Evolutionary conservation across 2,888 invertebrate genomes (phyloP), one percentile per base, ranked within the genome.

Genomic region (Thera obeliscata): DNA sequence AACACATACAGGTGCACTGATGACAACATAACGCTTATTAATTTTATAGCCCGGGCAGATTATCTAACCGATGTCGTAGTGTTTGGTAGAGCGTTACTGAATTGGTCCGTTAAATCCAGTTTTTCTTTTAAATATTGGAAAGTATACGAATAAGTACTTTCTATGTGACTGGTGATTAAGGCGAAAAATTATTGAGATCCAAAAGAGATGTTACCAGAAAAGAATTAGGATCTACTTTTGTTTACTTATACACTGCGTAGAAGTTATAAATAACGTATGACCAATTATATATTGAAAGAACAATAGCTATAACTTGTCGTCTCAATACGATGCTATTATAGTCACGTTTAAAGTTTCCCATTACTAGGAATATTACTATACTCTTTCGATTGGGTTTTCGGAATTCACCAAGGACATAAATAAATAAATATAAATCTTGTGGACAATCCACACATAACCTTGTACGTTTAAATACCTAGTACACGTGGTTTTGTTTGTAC

Each of bases 401-500:
- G 6, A 6, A 38, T 5, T 3, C 38, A 38, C 22, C 22, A 22
- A 22, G 22, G 22, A 22, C 22, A 22, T 22, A 22, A 22, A 22
- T 22, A 22, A 22, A 22, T 22, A 22, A 22, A 22, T 22, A 22
- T 22, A 22, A 22, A 22, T 22, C 22, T 22, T 22, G 22, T 22
- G 22, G 22, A 22, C 22, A 22, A 22, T 22, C 22, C 22, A 22
- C 22, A 22, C 22, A 22, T 22, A 22, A 22, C 22, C 22, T 41
- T 41, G 5, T 73, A 71, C 75, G 66, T 73, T 71, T 2, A 71
- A 71, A 78, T 38, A 79, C 75, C 69, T 67, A 75, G 74, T 74
- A 74, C 77, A 83, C 66, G 64, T 72, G 77, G 78, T 77, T 71
- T 57, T 52, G 78, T 76, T 83, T 74, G 75, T 81, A 78, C 74